Conservation (phyloP, 1,140 invertebrate species). For the Pantala flavescens region DNA sequence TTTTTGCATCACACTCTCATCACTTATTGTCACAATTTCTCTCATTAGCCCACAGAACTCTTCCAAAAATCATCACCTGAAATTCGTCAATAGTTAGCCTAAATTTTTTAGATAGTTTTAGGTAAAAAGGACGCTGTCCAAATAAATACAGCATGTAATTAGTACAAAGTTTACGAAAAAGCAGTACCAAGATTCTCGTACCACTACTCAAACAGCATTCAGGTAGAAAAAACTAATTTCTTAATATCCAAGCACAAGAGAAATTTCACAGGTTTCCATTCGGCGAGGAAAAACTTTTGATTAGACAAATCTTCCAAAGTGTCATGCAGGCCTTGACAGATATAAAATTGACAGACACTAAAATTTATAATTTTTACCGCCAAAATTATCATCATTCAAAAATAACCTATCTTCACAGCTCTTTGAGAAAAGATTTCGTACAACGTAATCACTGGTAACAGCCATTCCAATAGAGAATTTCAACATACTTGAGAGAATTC, state of each 20-base stretch:
- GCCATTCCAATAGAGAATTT: too few relatives aligned
- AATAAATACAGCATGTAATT: not conserved
- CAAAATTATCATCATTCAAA: too few relatives aligned
- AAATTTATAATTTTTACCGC: too few relatives aligned
- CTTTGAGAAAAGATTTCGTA: too few relatives aligned
- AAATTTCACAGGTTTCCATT: not conserved
- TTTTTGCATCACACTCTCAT: not conserved
- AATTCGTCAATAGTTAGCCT: not conserved
- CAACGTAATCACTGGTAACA: too few relatives aligned
- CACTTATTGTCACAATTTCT: not conserved
- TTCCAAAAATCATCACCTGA: not conserved
- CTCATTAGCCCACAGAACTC: not conserved
- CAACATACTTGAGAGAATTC: too few relatives aligned
- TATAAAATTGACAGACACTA: too few relatives aligned
- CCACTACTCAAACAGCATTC: not conserved
- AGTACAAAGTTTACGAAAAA: not conserved
- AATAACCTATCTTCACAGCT: too few relatives aligned
- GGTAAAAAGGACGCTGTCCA: not conserved
- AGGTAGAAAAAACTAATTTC: not conserved
- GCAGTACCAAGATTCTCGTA: not conserved
- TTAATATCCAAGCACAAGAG: not conserved
- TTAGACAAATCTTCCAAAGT: too few relatives aligned
- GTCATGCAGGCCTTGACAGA: too few relatives aligned
- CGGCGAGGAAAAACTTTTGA: not conserved
- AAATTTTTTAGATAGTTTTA: not conserved